Base-by-base conservation (phyloP, 2,888 invertebrate species). In the Dorcus parallelipipedus region DNA sequence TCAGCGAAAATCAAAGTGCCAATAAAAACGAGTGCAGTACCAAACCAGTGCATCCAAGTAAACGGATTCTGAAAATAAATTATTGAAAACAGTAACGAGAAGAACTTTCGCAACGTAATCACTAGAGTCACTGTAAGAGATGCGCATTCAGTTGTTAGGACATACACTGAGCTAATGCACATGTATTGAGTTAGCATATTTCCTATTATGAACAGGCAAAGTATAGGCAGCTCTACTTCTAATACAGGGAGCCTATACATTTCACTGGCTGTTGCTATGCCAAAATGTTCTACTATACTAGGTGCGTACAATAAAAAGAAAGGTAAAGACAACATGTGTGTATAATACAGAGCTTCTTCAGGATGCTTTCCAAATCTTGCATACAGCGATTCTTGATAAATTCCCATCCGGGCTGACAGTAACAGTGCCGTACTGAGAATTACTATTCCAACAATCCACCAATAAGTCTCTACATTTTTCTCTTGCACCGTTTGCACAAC, bases 101-200 rank as follows among this genome's bases (percentile, higher is more conserved):
- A 84, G 74, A 99, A 99, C 79, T 99, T 99, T 51, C 99, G 83
- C 54, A 98, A 79, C 0, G 99, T 99, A 38, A 99, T 91, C 0
- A 99, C 95, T 66, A 99, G 81, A 0, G 97, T 98, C 1, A 99
- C 97, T 0, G 95, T 95, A 47, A 99, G 78, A 0, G 97, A 96
- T 0, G 93, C 86, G 73, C 95, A 96, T 77, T 96, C 95, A 0
- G 97, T 92, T 1, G 97, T 97, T 71, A 98, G 80, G 38, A 91
- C 86, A 73, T 96, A 99, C 1, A 99, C 98, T 7, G 95, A 92
- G 74, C 93, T 90, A 61, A 98, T 97, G 76, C 98, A 99, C 60
- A 97, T 74, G 73, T 87, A 97, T 84, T 97, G 97, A 1, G 96
- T 94, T 2, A 93, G 67, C 5, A 93, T 87, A 76, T 96, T 96